phyloP scores from a whole-genome alignment of 2,888 invertebrate species.

The Ichneumon xanthorius region DNA sequence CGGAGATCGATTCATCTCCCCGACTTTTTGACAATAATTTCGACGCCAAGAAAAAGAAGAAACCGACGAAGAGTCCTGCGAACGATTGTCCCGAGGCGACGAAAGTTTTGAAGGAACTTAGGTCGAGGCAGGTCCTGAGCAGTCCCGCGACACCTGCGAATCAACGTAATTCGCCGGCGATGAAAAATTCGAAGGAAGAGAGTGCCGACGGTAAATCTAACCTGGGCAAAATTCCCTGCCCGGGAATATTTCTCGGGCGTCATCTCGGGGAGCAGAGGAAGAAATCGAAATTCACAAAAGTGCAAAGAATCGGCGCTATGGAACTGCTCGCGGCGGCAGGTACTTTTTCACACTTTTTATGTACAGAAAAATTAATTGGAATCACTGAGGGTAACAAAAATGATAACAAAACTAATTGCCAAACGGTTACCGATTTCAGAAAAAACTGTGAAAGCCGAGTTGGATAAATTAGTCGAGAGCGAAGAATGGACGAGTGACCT shows the following conservation, averaged over 20 bases:
- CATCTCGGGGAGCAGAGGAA: slow-evolving; percentile 23
- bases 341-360: slow-evolving; percentile 8
- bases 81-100: not conserved
- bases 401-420: not conserved
- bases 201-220: not conserved
- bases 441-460: slow-evolving; percentile 71
- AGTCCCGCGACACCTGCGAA: slow-evolving; percentile 9
- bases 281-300: not conserved
- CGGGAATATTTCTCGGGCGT: slow-evolving; percentile 47
- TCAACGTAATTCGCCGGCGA: slow-evolving; percentile 1
- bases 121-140: slow-evolving; percentile 63
- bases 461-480: slow-evolving; percentile 71
- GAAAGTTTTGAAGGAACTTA: slow-evolving; percentile 58
- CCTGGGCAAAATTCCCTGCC: not conserved
- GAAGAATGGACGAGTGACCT: slow-evolving; percentile 74
- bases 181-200: not conserved
- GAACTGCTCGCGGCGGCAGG: slow-evolving; percentile 48
- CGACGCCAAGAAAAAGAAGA: not conserved
- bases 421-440: slow-evolving; percentile 70
- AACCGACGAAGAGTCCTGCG: not conserved
- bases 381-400: not conserved
- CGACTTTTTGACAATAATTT: not conserved
- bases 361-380: not conserved
- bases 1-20: not conserved
- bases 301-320: slow-evolving; percentile 22